A percentile compares a stretch with the other conserved stretches of the same genome.
phyloP scores from a whole-genome alignment of 2,797 vertebrate species.

The Cyclopterus lumpus region DNA sequence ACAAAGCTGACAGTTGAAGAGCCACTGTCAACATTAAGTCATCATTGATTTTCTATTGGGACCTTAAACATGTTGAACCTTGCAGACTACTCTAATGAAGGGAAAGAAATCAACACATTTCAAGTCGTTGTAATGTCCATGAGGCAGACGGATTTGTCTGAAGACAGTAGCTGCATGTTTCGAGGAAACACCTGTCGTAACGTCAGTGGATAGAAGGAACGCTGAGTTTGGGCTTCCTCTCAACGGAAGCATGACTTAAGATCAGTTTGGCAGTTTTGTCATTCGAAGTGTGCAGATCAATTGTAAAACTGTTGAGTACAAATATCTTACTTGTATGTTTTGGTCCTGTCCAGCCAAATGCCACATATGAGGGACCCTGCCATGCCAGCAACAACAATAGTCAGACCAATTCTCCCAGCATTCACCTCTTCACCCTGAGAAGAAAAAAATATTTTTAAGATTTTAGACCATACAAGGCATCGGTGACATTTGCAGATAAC shows the following conservation, averaged over 20 bases:
- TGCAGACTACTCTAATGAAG: no score
- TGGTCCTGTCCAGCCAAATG: conserved; percentile 96
- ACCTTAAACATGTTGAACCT: neutral
- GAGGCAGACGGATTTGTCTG: neutral
- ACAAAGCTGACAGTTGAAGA: neutral
- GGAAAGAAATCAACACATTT: neutral
- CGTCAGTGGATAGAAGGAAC: neutral
- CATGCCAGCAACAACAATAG: conserved; percentile 93
- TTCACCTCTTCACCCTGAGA: conserved; percentile 93
- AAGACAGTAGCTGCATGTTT: neutral
- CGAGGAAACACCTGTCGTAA: neutral
- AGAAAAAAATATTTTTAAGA: conserved; percentile 25
- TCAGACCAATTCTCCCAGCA: conserved; percentile 96
- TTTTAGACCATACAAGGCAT: neutral
- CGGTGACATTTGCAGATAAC: conserved; percentile 20
- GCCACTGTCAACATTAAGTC: neutral
- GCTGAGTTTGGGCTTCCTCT: neutral
- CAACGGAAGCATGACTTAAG: neutral
- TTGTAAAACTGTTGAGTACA: conserved; percentile 2
- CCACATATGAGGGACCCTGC: conserved; percentile 92
- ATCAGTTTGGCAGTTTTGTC: neutral
- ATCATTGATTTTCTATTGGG: neutral
- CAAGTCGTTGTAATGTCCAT: neutral
- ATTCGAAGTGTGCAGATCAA: neutral
- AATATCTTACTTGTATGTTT: conserved; percentile 95